phyloP scores from a whole-genome alignment of 2,888 invertebrate species.

The Aethes cnicana region DNA sequence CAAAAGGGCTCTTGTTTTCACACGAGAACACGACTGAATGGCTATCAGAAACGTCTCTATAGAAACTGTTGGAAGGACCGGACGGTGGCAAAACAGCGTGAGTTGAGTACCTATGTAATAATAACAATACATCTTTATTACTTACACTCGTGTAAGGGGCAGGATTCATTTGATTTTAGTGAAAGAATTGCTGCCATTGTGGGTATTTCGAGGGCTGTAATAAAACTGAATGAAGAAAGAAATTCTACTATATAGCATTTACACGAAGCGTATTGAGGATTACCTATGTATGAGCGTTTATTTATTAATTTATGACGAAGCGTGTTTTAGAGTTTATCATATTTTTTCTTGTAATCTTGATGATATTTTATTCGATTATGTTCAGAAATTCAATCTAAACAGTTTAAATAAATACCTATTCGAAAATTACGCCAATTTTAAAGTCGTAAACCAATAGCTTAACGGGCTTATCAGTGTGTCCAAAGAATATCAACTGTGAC shows the following conservation, averaged over 20 bases:
- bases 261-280: too few species aligned
- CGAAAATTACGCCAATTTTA: too few species aligned
- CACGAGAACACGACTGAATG: constrained; percentile 24
- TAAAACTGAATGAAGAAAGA: background rate
- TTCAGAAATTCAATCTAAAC: too few species aligned
- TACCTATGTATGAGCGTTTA: too few species aligned
- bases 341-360: too few species aligned
- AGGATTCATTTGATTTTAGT: constrained; percentile 17
- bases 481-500: too few species aligned
- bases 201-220: constrained; percentile 5
- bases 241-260: background rate
- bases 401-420: too few species aligned
- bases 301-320: too few species aligned
- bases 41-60: constrained; percentile 20
- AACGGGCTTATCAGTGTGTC: too few species aligned
- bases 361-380: too few species aligned
- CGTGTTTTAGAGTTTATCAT: too few species aligned
- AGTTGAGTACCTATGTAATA: constrained; percentile 14
- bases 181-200: constrained; percentile 23
- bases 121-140: constrained; percentile 28
- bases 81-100: constrained; percentile 26
- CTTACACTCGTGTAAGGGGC: constrained; percentile 8
- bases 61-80: constrained; percentile 26
- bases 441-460: too few species aligned
- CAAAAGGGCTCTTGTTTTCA: constrained; percentile 24